Base-by-base conservation (phyloP, 2,797 vertebrate species). In the Hypotaenidia okinawae region DNA sequence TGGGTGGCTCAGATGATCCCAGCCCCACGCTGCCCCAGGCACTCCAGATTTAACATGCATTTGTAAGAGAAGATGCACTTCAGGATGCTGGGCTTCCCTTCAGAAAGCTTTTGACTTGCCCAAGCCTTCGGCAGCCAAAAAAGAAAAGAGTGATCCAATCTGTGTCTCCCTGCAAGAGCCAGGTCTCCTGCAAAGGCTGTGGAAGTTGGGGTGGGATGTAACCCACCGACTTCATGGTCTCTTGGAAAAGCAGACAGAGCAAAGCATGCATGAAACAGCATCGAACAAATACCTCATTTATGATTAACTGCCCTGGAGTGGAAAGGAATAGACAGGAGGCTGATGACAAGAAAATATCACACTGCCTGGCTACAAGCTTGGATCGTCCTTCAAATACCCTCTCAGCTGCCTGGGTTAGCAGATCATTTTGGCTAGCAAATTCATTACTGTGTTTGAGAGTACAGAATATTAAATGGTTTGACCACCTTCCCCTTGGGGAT, bases 161-260 rank as follows among this genome's bases (percentile, higher is more conserved):
- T 15, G 6, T 16, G 15, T 51, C 5, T 23, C 28, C 37, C 23
- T 57, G 58, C 24, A 55, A 37, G 32, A 51, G 18, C 7, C 5
- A 2, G 11, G 23, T 72, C 45, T 79, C 25, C 51, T 35, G 57
- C 45, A 81, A 61, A 90, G 28, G 66, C 28, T 80, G 75, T 39
- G 2, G 5, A 81, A 86, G 52, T 33, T 3, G 0, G 28, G 15
- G 27, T 52, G 33, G 61, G 72, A 77, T 30, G 39, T 49, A 76
- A 77, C 52, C 70, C 61, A 63, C 28, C 0, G 0, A 49, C 45
- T 55, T 62, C 32, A 75, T 0, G 0, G 47, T 66, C 55, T 78
- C 59, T 47, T 72, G 21, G 66, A 89, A 63, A 83, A 0, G 0
- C 19, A 89, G 63, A 62, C 5, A 78, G 37, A 16, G 33, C 9